These are phyloP conservation scores for Saccostrea echinata DNA, from an alignment of 1,140 invertebrate species.

Conservation along the genomic window DNA sequence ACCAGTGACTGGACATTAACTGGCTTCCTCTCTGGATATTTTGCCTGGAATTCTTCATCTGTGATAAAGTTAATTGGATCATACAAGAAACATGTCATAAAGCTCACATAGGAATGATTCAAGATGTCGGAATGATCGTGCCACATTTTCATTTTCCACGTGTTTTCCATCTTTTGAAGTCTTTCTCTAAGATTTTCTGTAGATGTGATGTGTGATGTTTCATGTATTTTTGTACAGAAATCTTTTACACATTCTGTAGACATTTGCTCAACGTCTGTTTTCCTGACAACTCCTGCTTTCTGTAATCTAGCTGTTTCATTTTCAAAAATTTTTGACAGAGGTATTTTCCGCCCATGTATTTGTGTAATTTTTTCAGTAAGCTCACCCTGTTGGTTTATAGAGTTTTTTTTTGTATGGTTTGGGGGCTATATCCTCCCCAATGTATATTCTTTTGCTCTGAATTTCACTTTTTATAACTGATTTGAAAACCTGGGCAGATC, in stretches of 20 bases:
- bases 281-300: not conserved
- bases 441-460: not conserved
- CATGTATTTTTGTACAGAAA: not conserved
- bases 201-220: not conserved
- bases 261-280: not conserved
- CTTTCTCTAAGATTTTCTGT: not conserved
- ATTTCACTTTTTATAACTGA: not conserved
- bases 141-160: conserved; percentile 35
- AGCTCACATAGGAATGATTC: conserved; percentile 23
- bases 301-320: not conserved
- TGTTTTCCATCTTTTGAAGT: not conserved
- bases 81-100: conserved; percentile 45
- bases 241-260: not conserved
- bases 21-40: conserved; percentile 3
- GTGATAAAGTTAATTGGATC: conserved; percentile 33
- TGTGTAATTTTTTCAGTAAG: not conserved
- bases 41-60: conserved; percentile 22
- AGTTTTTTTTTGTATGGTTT: not conserved
- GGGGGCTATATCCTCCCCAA: not conserved
- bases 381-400: not conserved
- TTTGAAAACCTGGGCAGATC: not conserved
- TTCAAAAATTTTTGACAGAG: not conserved
- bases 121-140: conserved; percentile 49
- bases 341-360: not conserved
- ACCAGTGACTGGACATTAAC: conserved; percentile 34